Evolutionary conservation across 2,797 vertebrate genomes (phyloP).

Genomic region (Sebastiscus tertius): DNA sequence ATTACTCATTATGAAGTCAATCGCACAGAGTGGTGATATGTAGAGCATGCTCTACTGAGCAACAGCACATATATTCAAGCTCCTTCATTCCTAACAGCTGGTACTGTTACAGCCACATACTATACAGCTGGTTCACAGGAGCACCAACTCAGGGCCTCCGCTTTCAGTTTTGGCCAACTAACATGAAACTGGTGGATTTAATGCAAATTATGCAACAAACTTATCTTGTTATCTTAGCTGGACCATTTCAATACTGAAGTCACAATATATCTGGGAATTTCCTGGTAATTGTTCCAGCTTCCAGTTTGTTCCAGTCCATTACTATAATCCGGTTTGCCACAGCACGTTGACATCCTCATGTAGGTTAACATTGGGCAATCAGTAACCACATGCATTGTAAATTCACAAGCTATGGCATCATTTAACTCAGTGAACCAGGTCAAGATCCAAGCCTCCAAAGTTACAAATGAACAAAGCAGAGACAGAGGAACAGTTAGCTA

Average conservation of each 20-base stretch:
- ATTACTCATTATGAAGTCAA: neutral
- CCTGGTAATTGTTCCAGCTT: neutral
- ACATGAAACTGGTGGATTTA: neutral
- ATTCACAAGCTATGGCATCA: neutral
- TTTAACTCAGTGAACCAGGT: neutral
- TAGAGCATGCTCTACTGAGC: slow-evolving; percentile 4
- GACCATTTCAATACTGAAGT: neutral
- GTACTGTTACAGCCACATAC: neutral
- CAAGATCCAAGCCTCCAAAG: neutral
- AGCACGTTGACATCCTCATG: neutral
- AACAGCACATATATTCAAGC: neutral
- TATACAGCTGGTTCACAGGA: neutral
- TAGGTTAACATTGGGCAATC: slow-evolving; percentile 4
- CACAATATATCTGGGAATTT: neutral
- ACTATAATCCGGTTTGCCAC: neutral
- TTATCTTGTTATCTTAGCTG: neutral
- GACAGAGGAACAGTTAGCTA: neutral
- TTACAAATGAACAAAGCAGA: neutral
- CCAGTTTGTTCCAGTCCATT: neutral
- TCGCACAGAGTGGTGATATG: neutral
- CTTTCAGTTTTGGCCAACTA: neutral
- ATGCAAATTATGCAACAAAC: neutral
- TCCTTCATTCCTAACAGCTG: slow-evolving; percentile 35
- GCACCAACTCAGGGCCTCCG: neutral
- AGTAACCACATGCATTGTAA: neutral